A percentile compares a stretch with the other conserved stretches of the same genome.
Evolutionary conservation across 2,797 vertebrate species (phyloP).

Genomic region (Erethizon dorsatum): DNA sequence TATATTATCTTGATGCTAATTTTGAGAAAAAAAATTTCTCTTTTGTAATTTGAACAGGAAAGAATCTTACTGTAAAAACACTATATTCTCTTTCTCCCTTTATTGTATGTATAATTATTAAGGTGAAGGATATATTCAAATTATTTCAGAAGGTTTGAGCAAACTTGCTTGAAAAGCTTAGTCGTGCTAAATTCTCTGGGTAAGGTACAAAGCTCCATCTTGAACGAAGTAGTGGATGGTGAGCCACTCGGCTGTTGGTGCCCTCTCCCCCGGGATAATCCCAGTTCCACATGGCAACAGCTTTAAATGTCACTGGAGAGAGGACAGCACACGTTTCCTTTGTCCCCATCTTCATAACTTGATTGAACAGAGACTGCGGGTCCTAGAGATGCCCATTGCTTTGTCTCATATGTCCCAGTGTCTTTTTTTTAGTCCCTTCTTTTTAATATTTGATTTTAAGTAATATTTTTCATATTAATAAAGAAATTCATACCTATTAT

Average conservation of each 20-base stretch:
- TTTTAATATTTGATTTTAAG: conserved; percentile 45
- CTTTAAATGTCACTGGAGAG: background rate
- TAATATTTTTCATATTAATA: conserved; percentile 39
- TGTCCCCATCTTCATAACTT: background rate
- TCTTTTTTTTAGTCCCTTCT: background rate
- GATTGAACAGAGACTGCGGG: background rate
- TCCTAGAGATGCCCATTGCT: background rate
- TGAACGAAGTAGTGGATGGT: background rate
- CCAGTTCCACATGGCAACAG: background rate
- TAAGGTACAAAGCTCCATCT: background rate
- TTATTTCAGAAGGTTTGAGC: conserved; percentile 31
- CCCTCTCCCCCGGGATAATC: too few species aligned
- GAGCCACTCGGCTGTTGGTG: background rate
- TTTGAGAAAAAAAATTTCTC: background rate
- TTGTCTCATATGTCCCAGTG: background rate
- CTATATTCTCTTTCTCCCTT: conserved; percentile 1
- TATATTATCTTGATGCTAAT: conserved; percentile 66
- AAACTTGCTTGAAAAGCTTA: conserved; percentile 49
- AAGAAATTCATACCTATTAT: conserved; percentile 10
- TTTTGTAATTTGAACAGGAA: conserved; percentile 67
- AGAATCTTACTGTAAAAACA: conserved; percentile 58
- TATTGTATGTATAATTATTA: conserved; percentile 40
- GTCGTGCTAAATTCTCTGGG: background rate
- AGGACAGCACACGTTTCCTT: background rate
- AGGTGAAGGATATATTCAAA: conserved; percentile 53